These are phyloP conservation scores for Nannospalax galili DNA, from an alignment of 2,113 vertebrate genomes.

Conservation along the genomic window DNA sequence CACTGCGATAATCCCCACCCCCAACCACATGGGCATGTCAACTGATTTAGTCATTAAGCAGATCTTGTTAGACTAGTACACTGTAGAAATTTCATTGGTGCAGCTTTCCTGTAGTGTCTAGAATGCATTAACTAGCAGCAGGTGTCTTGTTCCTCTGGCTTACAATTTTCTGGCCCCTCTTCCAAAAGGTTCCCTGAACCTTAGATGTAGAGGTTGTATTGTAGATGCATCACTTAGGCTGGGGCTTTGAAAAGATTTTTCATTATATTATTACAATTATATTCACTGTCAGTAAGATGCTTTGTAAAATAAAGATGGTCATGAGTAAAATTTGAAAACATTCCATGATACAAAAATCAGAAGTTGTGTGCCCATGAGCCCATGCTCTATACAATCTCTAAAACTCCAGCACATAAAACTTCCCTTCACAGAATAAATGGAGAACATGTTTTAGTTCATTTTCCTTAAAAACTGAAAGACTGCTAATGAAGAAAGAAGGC, in stretches of 20 bases:
- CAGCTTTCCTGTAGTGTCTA: too few relatives aligned
- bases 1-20: too few relatives aligned
- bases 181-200: too few relatives aligned
- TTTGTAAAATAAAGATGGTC: constrained; percentile 15
- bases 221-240: too few relatives aligned
- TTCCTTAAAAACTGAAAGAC: neutral
- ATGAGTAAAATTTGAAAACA: constrained; percentile 40
- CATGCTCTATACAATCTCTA: neutral
- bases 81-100: too few relatives aligned
- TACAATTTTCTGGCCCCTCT: too few relatives aligned
- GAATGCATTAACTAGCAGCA: too few relatives aligned
- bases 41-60: too few relatives aligned
- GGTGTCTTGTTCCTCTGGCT: too few relatives aligned
- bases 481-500: neutral
- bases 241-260: neutral
- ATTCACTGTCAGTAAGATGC: neutral
- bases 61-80: too few relatives aligned
- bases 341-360: neutral
- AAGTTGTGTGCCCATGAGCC: neutral
- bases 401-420: neutral
- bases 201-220: too few relatives aligned
- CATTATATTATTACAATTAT: neutral
- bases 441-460: neutral
- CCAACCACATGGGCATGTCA: too few relatives aligned
- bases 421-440: neutral